Base-by-base conservation (phyloP, 2,888 invertebrate genomes). In the Omphaloscelis lunosa region DNA sequence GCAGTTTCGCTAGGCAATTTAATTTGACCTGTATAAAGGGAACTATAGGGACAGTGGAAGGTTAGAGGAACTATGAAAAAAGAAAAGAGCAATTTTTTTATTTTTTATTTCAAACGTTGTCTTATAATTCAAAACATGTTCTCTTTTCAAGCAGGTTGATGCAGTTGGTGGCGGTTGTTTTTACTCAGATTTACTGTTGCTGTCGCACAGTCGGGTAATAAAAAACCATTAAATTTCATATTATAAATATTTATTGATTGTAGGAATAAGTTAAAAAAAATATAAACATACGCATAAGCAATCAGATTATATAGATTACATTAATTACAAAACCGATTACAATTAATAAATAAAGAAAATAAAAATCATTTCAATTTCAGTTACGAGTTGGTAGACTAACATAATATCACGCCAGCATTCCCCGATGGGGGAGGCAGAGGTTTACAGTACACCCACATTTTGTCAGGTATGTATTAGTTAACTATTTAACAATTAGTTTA, bases 241-340 rank as follows among this genome's bases (percentile, higher is more conserved):
- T 68, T 51, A 80, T 70, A 61, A 74, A 34, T 71, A 71, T 80
- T 80, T 80, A 80, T 80, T 80, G 62, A 70, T 80, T 73, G 48
- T n/a, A 20, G 4, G 20, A 62, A 56, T 72, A 62, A 62, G 58
- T 66, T 56, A 17, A 69, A 70, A 80, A 34, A 69, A 66, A 69
- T 68, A 79, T 61, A 53, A 45, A 63, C n/a, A 58, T 65, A 77
- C 56, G 41, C 29, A 53, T 41, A 45, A 59, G 48, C 58, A 74
- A 65, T 72, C 69, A 69, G 29, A 61, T 59, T 39, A 34, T 65
- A 56, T 17, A 63, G 2, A 58, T 27, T 58, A 48, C 59, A 74
- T 17, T 74, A 17, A 51, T 39, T 75, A 75, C 61, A 75, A 53
- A 53, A 39, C 53, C 6, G 1, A 53, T 53, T 72, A 72, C 41